These are phyloP conservation scores for Diploptera punctata DNA, from an alignment of 2,888 invertebrate genomes.

Conservation along the genomic window DNA sequence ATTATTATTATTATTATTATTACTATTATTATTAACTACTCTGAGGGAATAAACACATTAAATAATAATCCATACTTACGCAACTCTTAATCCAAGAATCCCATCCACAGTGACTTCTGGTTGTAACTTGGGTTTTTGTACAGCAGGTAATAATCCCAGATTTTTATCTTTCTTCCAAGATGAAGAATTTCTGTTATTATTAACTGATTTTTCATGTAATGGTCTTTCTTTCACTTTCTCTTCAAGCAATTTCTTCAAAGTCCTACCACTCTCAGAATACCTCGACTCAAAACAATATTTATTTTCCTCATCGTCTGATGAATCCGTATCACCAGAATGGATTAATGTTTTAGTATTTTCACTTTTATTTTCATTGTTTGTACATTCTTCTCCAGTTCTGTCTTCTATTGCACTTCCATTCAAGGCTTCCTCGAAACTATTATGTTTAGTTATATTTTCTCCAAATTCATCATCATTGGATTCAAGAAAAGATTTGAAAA, in stretches of 20 bases:
- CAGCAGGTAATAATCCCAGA: background rate
- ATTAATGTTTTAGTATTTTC: no score
- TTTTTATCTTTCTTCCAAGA: no score
- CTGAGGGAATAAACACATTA: no score
- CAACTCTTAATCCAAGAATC: conserved; percentile 75
- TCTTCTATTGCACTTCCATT: background rate
- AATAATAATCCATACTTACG: conserved; percentile 47
- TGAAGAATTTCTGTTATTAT: no score
- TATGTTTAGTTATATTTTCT: no score
- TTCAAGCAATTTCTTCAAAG: conserved; percentile 64
- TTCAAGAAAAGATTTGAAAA: no score
- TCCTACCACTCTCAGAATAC: conserved; percentile 73
- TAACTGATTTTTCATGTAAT: background rate
- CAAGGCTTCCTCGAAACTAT: no score
- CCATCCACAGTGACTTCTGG: conserved; percentile 72
- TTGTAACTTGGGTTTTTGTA: background rate
- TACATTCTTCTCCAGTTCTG: background rate
- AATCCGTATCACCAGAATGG: conserved; percentile 70
- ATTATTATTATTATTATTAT: no score
- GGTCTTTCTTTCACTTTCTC: conserved; percentile 41
- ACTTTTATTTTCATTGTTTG: background rate
- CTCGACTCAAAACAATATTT: conserved; percentile 74
- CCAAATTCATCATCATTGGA: no score
- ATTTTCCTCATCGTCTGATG: conserved; percentile 83
- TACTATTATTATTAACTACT: no score